Evolutionary conservation across 37 sponge, comb jelly and placozoan genomes (phyloP), one percentile per base, ranked within the genome.

Genomic region (Oopsacas minuta): DNA sequence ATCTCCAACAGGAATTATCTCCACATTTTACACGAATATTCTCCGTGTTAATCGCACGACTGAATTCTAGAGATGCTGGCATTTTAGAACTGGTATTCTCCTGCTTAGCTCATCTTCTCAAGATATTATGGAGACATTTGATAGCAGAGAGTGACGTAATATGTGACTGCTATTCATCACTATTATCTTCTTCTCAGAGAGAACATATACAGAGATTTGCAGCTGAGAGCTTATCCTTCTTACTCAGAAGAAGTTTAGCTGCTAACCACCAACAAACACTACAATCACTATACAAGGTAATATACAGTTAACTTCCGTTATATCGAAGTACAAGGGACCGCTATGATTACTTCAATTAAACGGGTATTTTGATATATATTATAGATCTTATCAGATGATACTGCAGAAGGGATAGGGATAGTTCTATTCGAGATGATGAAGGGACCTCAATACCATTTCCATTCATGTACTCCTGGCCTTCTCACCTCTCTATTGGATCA

Each of bases 141-240:
- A 15, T 93, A 34, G 84, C 83, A 34, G 94, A 95, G 46, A 85
- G 91, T 28, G 81, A 53, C 0, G 81, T 86, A 28, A 89, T 93
- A 8, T 96, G 85, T 69, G 35, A 52, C 22, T 34, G 88, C 35
- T 95, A 93, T 53, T 84, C 89, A 23, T 81, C 86, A 39, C 86
- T 94, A 23, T 53, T 94, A 38, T 15, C 84, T n/a, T 84, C 42
- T 1, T 89, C 92, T 0, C 87, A 92, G 84, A 90, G 84, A 36
- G 37, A 84, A 30, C 87, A 96, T 84, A 87, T 96, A 34, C 83
- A 85, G 84, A 86, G 85, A 83, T 96, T 96, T 89, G 96, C 96
- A 51, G 91, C 86, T 0, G 96, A 96, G 84, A 93, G 96, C 49
- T 90, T 96, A 81, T 89, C 91, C 28, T 96, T 91, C 61, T 85